A percentile compares a stretch with the other conserved stretches of the same genome.
Conservation (phyloP, 2,113 vertebrate genomes). For the Marmota flaviventris region DNA sequence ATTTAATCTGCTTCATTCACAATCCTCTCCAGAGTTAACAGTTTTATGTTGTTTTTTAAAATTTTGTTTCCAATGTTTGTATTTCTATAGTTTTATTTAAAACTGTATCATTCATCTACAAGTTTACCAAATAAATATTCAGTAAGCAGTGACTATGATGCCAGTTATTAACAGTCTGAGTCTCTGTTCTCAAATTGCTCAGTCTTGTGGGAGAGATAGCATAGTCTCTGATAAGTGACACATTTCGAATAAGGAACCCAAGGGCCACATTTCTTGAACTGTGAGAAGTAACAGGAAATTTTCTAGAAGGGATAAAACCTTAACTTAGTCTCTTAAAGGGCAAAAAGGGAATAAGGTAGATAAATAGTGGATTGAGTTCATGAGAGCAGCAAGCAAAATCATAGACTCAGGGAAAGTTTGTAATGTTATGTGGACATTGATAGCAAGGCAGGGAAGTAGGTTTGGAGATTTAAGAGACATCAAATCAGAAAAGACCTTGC, state of each 20-base stretch:
- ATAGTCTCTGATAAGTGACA: neutral
- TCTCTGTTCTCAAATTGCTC: neutral
- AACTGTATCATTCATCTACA: neutral
- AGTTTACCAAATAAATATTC: neutral
- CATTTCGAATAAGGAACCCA: neutral
- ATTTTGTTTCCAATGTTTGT: neutral
- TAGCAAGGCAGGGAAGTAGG: neutral
- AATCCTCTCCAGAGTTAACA: neutral
- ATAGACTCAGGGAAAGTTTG: neutral
- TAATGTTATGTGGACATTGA: neutral
- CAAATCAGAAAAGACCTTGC: neutral
- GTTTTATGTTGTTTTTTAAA: neutral
- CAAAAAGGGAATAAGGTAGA: neutral
- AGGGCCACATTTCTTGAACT: neutral
- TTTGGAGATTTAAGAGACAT: neutral
- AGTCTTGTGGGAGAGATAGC: neutral
- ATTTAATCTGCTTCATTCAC: neutral
- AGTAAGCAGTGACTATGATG: neutral
- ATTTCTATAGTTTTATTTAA: slow-evolving; percentile 21
- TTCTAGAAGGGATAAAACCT: neutral
- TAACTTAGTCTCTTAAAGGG: neutral
- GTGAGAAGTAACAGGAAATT: neutral
- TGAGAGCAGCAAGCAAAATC: neutral
- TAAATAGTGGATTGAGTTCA: neutral
- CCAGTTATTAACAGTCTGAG: neutral